Base-by-base conservation (phyloP, 2,888 invertebrate species). In the Oasisia sp. region DNA sequence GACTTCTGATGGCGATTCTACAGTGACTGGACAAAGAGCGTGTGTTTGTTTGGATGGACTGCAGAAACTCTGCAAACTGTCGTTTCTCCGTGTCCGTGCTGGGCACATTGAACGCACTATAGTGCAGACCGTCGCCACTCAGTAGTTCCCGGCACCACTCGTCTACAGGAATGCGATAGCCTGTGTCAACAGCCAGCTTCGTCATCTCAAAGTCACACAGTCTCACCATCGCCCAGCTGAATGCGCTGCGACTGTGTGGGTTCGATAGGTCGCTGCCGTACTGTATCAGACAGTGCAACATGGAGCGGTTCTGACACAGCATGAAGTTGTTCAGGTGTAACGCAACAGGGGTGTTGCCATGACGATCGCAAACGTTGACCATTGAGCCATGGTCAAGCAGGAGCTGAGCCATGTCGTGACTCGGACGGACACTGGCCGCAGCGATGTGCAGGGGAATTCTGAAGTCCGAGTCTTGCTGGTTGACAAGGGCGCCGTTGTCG, bases 261-360 rank as follows among this genome's bases (percentile, higher is more conserved):
- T 44, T 44, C 14, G 32, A 44, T 1, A 91, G 32, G 7, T 45
- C 44, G 32, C 91, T 91, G 45, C 91, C 91, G 50, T 91, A 45
- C 45, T 50, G 91, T 7, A 91, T 91, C 19, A 91, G 44, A 45
- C 91, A 91, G 19, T 50, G 44, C 32, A 45, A 19, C 91, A 91
- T 50, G 19, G 32, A 44, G 45, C 45, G 32, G 91, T 91, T 91
- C 50, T 38, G 91, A 44, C 45, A 32, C 50, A 91, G n/a, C 32
- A 91, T 91, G 91, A 44, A 91, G 91, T 91, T 91, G 45, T 50
- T 91, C 27, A 91, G 91, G 14, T 32, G 32, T 19, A 91, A 45
- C 1, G 45, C 91, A 32, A 91, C 9, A 32, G 91, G 91, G 3
- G 91, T 45, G 32, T 91, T 91, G 91, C 44, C 44, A 50, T 91